Evolutionary conservation across 2,113 vertebrate species (phyloP).

Genomic region (Macrotis lagotis): DNA sequence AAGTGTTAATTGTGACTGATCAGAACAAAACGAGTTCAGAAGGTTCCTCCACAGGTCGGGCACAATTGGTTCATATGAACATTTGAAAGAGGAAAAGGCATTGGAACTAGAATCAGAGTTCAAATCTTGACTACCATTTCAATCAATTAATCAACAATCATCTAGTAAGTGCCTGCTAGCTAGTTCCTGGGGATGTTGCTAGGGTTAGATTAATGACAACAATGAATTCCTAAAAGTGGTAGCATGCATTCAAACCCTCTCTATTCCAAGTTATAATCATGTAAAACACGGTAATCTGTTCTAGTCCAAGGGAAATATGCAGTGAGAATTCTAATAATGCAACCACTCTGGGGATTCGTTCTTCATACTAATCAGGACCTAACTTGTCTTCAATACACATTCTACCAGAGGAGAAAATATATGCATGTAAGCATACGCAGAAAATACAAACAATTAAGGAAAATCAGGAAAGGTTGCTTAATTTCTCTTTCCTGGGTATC

Average conservation of each 20-base stretch:
- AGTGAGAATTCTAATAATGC: background rate
- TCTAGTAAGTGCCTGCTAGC: background rate
- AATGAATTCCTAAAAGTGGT: background rate
- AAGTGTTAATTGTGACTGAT: background rate
- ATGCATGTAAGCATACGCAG: too few relatives aligned
- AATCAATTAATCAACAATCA: background rate
- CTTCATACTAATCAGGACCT: background rate
- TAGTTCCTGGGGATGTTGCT: background rate
- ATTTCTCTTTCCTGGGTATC: background rate
- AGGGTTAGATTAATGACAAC: background rate
- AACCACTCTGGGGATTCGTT: background rate
- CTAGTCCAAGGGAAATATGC: background rate
- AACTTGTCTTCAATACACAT: background rate
- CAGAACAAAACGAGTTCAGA: background rate
- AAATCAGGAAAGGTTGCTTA: background rate
- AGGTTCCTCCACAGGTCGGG: background rate
- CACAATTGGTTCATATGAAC: background rate
- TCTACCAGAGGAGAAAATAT: background rate
- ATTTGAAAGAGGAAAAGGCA: background rate
- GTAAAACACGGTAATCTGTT: background rate
- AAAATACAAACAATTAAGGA: background rate
- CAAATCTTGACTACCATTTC: background rate
- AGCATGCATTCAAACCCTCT: background rate
- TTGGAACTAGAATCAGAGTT: background rate
- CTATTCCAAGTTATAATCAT: background rate